These are phyloP conservation scores for Cichlasoma orientale DNA, from an alignment of 2,797 vertebrate species.

Conservation along the genomic window DNA sequence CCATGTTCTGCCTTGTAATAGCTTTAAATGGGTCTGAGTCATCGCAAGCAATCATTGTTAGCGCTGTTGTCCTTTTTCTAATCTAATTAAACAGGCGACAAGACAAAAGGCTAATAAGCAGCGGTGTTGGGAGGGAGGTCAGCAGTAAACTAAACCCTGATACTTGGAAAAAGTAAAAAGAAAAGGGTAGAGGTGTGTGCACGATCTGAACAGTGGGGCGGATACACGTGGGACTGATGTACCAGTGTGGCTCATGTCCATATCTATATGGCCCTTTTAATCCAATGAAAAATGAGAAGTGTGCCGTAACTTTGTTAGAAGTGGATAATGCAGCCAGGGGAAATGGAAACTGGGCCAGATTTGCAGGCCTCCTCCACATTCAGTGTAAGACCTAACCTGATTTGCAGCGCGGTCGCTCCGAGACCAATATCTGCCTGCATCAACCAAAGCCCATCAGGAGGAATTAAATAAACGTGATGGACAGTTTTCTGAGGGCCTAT, in stretches of 20 bases:
- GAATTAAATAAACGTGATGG: slow-evolving; percentile 78
- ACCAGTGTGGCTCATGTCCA: slow-evolving; percentile 64
- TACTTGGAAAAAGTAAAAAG: slow-evolving; percentile 20
- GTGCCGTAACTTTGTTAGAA: slow-evolving; percentile 82
- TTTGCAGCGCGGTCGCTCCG: slow-evolving; percentile 70
- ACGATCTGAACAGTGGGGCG: slow-evolving; percentile 28
- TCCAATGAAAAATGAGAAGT: slow-evolving; percentile 83
- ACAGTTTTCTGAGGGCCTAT: slow-evolving; percentile 58
- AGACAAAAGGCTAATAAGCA: slow-evolving; percentile 59
- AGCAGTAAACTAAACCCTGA: slow-evolving; percentile 13
- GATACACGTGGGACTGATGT: slow-evolving; percentile 63
- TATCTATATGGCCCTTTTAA: slow-evolving; percentile 78
- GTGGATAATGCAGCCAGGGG: slow-evolving; percentile 75
- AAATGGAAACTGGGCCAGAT: slow-evolving; percentile 73
- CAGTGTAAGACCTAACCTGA: slow-evolving; percentile 77
- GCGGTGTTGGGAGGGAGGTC: slow-evolving; percentile 22
- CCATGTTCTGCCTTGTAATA: slow-evolving; percentile 16
- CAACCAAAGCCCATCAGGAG: slow-evolving; percentile 64
- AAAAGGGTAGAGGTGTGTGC: background rate
- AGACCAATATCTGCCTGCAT: slow-evolving; percentile 71
- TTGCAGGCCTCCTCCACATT: slow-evolving; percentile 71
- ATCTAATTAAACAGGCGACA: slow-evolving; percentile 51
- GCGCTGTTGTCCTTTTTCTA: slow-evolving; percentile 40
- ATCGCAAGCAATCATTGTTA: slow-evolving; percentile 38
- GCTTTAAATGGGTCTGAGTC: slow-evolving; percentile 48